These are phyloP conservation scores for Thereva nobilitata DNA, from an alignment of 2,888 invertebrate species.

Conservation along the genomic window DNA sequence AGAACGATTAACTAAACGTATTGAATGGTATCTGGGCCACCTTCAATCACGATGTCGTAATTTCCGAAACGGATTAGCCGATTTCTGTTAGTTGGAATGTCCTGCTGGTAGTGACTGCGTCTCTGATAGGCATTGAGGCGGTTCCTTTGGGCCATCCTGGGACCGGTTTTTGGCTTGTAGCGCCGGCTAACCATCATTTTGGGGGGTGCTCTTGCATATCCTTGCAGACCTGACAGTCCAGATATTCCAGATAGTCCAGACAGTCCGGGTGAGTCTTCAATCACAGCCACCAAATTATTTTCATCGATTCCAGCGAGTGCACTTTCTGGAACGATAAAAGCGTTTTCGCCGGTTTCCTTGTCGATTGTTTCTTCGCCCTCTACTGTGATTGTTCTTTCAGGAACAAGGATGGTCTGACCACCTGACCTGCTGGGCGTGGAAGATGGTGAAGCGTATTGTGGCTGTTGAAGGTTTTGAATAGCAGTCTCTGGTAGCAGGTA, in stretches of 20 bases:
- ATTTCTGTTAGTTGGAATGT: not conserved
- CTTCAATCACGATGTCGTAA: not conserved
- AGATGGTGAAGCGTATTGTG: not conserved
- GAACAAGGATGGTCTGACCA: constrained; percentile 8
- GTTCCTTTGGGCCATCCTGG: no score
- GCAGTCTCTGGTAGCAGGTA: constrained; percentile 19
- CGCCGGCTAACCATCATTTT: no score
- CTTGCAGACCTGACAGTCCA: not conserved
- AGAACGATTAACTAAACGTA: constrained; percentile 23
- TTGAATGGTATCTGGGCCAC: not conserved
- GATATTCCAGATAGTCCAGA: not conserved
- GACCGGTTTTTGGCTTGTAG: no score
- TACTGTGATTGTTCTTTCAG: constrained; percentile 6
- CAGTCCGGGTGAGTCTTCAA: not conserved
- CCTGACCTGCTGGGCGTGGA: not conserved
- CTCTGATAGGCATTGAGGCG: no score
- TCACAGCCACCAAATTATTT: constrained; percentile 1
- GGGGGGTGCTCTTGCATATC: not conserved
- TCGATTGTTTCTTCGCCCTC: constrained; percentile 4
- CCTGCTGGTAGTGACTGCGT: no score
- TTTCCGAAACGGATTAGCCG: not conserved
- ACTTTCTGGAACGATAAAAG: constrained; percentile 13
- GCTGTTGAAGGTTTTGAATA: constrained; percentile 3
- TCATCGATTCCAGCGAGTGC: constrained; percentile 1
- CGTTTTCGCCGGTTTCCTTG: constrained; percentile 11